phyloP scores from a whole-genome alignment of 2,797 vertebrate genomes.

The Phalanger gymnotis region DNA sequence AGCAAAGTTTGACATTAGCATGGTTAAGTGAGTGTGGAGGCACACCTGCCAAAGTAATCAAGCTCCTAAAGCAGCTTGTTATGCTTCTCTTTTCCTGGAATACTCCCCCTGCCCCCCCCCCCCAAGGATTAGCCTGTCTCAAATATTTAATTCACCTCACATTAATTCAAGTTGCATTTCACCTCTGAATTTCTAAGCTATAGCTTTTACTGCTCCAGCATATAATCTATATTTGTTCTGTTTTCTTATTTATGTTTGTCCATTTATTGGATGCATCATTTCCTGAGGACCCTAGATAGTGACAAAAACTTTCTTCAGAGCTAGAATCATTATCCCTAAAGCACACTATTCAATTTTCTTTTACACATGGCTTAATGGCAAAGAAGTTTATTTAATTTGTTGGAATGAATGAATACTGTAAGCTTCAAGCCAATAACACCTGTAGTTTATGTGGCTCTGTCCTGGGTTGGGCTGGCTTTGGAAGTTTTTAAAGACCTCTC shows the following conservation, averaged over 20 bases:
- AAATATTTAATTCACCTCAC: background rate
- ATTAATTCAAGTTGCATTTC: background rate
- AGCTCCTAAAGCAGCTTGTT: constrained; percentile 31
- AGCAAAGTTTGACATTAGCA: constrained; percentile 26
- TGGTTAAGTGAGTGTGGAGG: constrained; percentile 6
- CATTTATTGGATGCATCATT: constrained; percentile 54
- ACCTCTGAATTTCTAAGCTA: background rate
- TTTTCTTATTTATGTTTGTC: constrained; percentile 34
- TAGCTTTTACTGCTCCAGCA: constrained; percentile 36
- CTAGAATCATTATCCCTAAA: constrained; percentile 52
- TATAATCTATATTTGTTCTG: constrained; percentile 42
- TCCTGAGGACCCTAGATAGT: constrained; percentile 40
- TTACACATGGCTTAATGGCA: constrained; percentile 48
- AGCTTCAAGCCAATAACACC: constrained; percentile 54
- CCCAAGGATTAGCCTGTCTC: constrained; percentile 30
- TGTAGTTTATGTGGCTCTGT: constrained; percentile 46
- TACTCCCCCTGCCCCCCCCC: background rate
- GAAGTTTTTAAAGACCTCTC: constrained; percentile 42
- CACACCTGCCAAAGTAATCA: constrained; percentile 34
- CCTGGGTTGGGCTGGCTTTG: constrained; percentile 37
- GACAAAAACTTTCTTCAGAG: constrained; percentile 50
- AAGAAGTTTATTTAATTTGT: constrained; percentile 41
- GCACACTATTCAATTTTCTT: constrained; percentile 56
- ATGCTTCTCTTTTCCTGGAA: constrained; percentile 22
- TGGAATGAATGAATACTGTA: constrained; percentile 52